Evolutionary conservation across 2,113 vertebrate species (phyloP).

Genomic region (Theropithecus gelada): DNA sequence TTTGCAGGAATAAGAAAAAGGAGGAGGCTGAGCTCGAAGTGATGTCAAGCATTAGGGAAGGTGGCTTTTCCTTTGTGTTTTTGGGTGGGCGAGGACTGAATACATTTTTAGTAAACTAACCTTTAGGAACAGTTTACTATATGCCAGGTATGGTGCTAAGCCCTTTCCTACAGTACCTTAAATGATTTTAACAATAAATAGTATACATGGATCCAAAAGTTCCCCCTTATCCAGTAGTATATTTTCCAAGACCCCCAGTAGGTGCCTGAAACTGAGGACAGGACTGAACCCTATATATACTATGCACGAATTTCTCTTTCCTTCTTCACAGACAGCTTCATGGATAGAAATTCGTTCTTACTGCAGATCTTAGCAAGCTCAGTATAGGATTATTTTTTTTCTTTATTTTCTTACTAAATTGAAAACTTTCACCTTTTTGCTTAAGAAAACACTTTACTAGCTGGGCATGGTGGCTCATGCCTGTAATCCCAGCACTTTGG

Average conservation of each 20-base stretch:
- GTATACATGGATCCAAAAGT: neutral
- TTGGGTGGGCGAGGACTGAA: neutral
- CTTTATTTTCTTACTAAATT: too few species aligned
- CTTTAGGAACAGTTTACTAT: neutral
- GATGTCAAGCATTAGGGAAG: too few species aligned
- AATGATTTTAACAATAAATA: neutral
- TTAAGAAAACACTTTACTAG: too few species aligned
- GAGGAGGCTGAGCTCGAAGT: neutral
- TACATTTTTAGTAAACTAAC: neutral
- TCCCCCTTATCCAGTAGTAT: neutral
- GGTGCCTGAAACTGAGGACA: neutral
- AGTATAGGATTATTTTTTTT: too few species aligned
- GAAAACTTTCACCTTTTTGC: too few species aligned
- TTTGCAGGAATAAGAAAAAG: neutral
- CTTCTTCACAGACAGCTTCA: neutral
- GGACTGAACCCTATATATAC: neutral
- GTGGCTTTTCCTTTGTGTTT: neutral
- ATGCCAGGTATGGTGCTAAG: neutral
- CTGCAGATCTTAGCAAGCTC: neutral
- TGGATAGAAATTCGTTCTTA: neutral
- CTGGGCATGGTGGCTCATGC: too few species aligned
- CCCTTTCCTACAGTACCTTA: neutral
- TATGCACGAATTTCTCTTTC: neutral
- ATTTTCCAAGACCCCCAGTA: neutral
- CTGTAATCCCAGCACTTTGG: too few species aligned